Conservation (phyloP, 2,888 invertebrate species). For the Lycia hirtaria region DNA sequence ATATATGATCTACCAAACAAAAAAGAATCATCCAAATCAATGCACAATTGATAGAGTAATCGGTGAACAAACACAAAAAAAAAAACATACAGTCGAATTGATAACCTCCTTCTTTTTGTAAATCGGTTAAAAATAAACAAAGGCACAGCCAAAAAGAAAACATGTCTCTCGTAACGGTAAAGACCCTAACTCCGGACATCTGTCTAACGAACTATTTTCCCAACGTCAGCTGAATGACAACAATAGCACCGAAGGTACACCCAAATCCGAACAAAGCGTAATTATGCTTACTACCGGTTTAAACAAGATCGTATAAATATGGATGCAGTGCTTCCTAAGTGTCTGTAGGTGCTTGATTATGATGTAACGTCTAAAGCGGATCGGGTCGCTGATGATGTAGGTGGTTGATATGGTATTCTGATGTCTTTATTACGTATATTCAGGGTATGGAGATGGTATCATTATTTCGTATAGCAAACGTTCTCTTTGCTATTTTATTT, state of each 20-base stretch:
- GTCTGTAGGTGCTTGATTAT: conserved; percentile 28
- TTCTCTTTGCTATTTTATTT: too few species aligned
- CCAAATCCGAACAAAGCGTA: conserved; percentile 48
- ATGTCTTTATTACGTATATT: conserved; percentile 8
- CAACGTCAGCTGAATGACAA: conserved; percentile 14
- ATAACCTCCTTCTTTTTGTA: too few species aligned
- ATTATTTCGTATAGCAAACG: not conserved
- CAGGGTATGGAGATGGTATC: conserved; percentile 8
- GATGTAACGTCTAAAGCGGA: conserved; percentile 26
- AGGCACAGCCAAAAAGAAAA: conserved; percentile 5
- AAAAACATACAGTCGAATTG: too few species aligned
- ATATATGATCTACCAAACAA: too few species aligned
- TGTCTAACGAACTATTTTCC: conserved; percentile 22
- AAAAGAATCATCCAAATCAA: too few species aligned
- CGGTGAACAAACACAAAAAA: not conserved
- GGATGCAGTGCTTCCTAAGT: conserved; percentile 49
- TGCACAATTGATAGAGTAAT: too few species aligned
- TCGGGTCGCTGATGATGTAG: conserved; percentile 8
- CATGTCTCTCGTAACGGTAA: conserved; percentile 9
- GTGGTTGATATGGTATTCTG: conserved; percentile 15
- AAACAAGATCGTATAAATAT: conserved; percentile 68
- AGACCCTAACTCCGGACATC: conserved; percentile 3
- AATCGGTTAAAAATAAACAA: not conserved
- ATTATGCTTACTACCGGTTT: conserved; percentile 62
- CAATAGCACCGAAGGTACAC: conserved; percentile 29